Conservation (phyloP, 2,797 vertebrate genomes). For the Ibycter americanus region DNA sequence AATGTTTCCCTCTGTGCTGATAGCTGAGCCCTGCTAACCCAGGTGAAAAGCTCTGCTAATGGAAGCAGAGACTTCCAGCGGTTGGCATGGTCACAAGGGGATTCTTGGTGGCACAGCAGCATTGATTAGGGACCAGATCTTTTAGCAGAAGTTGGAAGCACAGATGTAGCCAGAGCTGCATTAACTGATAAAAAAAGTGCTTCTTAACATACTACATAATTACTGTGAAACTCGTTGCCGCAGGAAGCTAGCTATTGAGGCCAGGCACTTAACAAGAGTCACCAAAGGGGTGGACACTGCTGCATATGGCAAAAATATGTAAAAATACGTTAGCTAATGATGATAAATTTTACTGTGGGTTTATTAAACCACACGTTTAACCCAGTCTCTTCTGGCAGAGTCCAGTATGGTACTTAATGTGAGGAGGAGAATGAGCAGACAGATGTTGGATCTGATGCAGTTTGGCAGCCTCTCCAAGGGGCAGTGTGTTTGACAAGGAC, state of each 20-base stretch:
- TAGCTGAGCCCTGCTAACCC: neutral
- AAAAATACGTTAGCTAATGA: neutral
- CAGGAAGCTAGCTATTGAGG: neutral
- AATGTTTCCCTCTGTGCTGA: neutral
- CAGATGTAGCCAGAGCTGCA: neutral
- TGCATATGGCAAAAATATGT: neutral
- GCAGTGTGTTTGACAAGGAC: neutral
- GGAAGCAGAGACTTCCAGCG: neutral
- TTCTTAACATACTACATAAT: neutral
- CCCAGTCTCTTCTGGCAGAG: neutral
- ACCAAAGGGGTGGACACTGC: neutral
- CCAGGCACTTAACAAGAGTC: neutral
- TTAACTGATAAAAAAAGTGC: neutral
- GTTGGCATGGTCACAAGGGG: neutral
- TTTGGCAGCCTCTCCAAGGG: neutral
- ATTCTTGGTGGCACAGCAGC: neutral
- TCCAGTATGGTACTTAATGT: neutral
- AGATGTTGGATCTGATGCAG: neutral
- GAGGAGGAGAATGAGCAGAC: neutral
- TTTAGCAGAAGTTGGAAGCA: neutral
- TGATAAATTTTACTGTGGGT: neutral
- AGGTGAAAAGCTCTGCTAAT: rapidly evolving
- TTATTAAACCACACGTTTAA: neutral
- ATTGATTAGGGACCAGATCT: neutral
- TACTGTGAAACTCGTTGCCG: neutral